Evolutionary conservation across 2,797 vertebrate genomes (phyloP).

Genomic region (Mus caroli): DNA sequence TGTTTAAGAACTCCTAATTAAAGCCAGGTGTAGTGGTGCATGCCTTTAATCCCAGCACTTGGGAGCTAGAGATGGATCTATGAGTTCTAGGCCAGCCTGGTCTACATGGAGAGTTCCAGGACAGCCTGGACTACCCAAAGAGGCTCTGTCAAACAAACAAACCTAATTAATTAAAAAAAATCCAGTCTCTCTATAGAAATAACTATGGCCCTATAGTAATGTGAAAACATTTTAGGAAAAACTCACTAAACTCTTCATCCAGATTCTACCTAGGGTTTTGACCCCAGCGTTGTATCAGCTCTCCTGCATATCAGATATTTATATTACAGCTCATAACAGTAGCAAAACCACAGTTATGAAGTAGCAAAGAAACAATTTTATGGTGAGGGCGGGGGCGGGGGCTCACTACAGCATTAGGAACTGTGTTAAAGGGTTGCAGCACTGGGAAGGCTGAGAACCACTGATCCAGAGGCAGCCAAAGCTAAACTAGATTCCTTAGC

Average conservation of each 20-base stretch:
- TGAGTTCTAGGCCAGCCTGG: neutral
- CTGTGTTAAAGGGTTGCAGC: neutral
- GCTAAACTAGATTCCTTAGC: neutral
- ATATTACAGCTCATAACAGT: too few species aligned
- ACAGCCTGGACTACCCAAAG: too few species aligned
- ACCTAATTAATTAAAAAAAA: slow-evolving; percentile 29
- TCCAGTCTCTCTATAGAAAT: neutral
- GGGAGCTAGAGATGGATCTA: neutral
- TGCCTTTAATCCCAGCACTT: neutral
- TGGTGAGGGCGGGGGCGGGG: too few species aligned
- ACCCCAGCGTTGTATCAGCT: neutral
- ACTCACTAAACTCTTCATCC: neutral
- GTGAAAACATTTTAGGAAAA: neutral
- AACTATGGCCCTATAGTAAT: slow-evolving; percentile 13
- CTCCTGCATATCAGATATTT: neutral
- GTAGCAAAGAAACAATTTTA: neutral
- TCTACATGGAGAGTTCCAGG: neutral
- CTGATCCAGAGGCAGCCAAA: neutral
- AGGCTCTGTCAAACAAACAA: neutral
- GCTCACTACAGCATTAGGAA: neutral
- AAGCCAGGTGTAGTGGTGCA: neutral
- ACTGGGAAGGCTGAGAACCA: neutral
- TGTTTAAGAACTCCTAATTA: neutral
- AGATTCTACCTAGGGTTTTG: neutral
- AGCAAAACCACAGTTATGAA: neutral